Percentiles rank a stretch among this genome's conserved stretches.
These are phyloP conservation scores for Teleogryllus oceanicus DNA, from an alignment of 2,888 invertebrate genomes.

Conservation along the genomic window DNA sequence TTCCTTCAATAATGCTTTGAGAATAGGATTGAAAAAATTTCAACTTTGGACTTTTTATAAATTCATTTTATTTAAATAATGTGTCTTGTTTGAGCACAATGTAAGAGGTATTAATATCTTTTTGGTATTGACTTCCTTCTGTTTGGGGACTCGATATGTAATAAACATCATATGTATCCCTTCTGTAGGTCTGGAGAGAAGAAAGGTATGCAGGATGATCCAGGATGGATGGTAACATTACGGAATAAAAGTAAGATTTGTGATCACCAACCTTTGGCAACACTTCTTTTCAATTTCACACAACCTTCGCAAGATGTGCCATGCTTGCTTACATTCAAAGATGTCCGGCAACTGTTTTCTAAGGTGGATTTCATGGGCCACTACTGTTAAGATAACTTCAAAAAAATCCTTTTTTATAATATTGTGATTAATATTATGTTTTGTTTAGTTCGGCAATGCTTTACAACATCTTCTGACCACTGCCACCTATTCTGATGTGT, in stretches of 20 bases:
- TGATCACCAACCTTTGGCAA: constrained; percentile 68
- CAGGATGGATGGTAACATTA: constrained; percentile 76
- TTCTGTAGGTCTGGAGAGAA: constrained; percentile 12
- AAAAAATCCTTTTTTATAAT: not conserved
- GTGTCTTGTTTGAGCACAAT: too few relatives aligned
- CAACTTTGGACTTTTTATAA: too few relatives aligned
- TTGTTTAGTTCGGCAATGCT: constrained; percentile 72
- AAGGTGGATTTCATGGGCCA: constrained; percentile 50
- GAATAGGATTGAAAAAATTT: too few relatives aligned
- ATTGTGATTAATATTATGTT: constrained; percentile 27
- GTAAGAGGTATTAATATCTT: too few relatives aligned
- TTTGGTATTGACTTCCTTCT: too few relatives aligned
- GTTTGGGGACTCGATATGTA: too few relatives aligned
- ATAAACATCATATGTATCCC: not conserved
- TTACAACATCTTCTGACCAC: constrained; percentile 82
- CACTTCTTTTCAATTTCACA: constrained; percentile 79
- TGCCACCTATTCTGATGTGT: constrained; percentile 76
- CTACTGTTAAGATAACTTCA: not conserved
- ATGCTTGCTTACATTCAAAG: constrained; percentile 69
- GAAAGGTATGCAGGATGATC: constrained; percentile 52
- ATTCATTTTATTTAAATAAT: too few relatives aligned
- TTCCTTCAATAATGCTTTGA: too few relatives aligned
- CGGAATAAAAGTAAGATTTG: constrained; percentile 65
- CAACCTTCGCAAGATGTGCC: constrained; percentile 61
- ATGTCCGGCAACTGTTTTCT: constrained; percentile 72